phyloP scores from a whole-genome alignment of 2,113 vertebrate species.

The Lasiurus borealis region DNA sequence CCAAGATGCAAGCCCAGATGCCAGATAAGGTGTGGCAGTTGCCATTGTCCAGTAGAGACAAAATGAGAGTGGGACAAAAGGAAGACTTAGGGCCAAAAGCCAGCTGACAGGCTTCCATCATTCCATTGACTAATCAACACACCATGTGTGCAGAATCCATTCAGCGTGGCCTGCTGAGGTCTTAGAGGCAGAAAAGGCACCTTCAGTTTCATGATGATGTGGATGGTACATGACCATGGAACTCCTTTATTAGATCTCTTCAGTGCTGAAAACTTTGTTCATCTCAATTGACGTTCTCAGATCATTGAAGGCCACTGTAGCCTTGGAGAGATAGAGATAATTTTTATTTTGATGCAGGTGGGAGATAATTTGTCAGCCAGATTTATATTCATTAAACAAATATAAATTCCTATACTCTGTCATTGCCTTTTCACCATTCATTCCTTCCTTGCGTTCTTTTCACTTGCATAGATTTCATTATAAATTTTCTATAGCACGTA shows the following conservation, averaged over 20 bases:
- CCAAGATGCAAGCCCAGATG: background rate
- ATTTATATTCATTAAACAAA: slow-evolving; percentile 7
- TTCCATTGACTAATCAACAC: background rate
- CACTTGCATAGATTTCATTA: background rate
- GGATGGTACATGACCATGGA: background rate
- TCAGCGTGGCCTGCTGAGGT: background rate
- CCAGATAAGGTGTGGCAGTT: background rate
- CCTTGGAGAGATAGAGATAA: background rate
- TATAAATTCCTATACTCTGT: background rate
- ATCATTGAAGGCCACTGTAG: background rate
- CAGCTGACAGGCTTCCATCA: background rate
- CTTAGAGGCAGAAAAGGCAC: background rate
- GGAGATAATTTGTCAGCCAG: background rate
- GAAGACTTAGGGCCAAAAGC: background rate
- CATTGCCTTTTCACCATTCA: background rate
- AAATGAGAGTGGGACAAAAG: background rate
- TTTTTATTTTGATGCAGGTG: background rate
- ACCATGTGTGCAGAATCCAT: accelerated
- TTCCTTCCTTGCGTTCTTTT: background rate
- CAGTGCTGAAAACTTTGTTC: background rate
- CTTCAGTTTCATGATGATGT: background rate
- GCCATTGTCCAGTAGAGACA: background rate
- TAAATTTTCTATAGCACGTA: background rate
- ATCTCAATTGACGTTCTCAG: background rate
- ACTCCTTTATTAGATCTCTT: background rate